Conservation (phyloP, 2,113 vertebrate species). For the Myanophis thanlyinensis region DNA sequence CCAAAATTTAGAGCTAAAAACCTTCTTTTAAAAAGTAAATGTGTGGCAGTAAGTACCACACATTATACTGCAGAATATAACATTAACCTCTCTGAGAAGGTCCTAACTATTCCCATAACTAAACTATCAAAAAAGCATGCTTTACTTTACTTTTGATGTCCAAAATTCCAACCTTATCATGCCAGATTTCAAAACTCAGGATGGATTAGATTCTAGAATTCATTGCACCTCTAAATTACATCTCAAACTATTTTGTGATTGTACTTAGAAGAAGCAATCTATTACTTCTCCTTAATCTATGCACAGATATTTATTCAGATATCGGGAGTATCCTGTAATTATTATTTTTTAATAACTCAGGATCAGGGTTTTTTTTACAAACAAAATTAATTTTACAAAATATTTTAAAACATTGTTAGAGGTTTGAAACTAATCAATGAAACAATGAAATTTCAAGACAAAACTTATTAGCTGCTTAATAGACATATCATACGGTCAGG, state of each 20-base stretch:
- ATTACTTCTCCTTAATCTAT: constrained; percentile 5
- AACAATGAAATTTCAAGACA: constrained; percentile 17
- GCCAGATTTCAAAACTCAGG: background rate
- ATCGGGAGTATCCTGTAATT: background rate
- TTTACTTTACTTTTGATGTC: background rate
- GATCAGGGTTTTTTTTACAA: background rate
- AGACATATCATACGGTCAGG: background rate
- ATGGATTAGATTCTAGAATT: background rate
- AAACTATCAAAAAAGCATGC: background rate
- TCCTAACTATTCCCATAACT: background rate
- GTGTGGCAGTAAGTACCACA: background rate
- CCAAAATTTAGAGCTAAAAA: background rate
- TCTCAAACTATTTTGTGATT: background rate
- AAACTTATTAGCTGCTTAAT: constrained; percentile 24
- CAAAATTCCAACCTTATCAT: background rate
- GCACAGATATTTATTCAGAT: constrained; percentile 4
- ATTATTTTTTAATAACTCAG: background rate
- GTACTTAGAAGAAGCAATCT: background rate
- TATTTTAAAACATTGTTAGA: constrained; percentile 25
- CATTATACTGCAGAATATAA: background rate
- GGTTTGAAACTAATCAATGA: constrained; percentile 33
- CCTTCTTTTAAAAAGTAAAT: background rate
- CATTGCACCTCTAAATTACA: background rate
- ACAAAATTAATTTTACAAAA: background rate
- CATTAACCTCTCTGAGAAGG: background rate